These are phyloP conservation scores for Panthera uncia DNA, from an alignment of 2,113 vertebrate species.

Conservation along the genomic window DNA sequence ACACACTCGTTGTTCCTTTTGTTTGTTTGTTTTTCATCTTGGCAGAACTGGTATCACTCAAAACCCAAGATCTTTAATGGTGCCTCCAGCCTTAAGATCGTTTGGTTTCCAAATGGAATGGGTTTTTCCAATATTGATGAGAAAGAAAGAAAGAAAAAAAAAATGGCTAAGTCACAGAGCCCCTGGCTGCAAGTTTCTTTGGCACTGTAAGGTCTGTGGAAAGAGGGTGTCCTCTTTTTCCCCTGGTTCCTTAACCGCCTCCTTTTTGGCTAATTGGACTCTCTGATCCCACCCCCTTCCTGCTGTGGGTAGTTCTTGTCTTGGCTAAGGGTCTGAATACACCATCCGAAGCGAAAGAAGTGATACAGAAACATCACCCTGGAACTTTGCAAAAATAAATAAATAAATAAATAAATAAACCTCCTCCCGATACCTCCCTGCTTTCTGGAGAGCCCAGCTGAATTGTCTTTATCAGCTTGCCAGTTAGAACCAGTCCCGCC, in stretches of 20 bases:
- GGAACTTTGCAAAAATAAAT: neutral
- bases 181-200: neutral
- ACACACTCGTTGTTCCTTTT: neutral
- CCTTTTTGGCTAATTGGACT: neutral
- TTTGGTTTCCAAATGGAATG: slow-evolving; percentile 38
- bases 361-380: neutral
- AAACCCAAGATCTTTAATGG: neutral
- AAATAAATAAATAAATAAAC: neutral
- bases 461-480: neutral
- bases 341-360: neutral
- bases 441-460: neutral
- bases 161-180: neutral
- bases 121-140: neutral
- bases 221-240: neutral
- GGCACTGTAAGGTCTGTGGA: neutral
- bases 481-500: neutral
- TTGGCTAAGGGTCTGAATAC: neutral
- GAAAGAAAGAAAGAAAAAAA: neutral
- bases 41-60: neutral
- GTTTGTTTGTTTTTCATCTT: neutral
- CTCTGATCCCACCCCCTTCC: neutral
- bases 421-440: neutral
- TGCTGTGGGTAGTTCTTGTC: neutral
- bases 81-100: neutral
- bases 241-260: neutral